Evolutionary conservation across 2,113 vertebrate genomes (phyloP).

Genomic region (Empidonax traillii): DNA sequence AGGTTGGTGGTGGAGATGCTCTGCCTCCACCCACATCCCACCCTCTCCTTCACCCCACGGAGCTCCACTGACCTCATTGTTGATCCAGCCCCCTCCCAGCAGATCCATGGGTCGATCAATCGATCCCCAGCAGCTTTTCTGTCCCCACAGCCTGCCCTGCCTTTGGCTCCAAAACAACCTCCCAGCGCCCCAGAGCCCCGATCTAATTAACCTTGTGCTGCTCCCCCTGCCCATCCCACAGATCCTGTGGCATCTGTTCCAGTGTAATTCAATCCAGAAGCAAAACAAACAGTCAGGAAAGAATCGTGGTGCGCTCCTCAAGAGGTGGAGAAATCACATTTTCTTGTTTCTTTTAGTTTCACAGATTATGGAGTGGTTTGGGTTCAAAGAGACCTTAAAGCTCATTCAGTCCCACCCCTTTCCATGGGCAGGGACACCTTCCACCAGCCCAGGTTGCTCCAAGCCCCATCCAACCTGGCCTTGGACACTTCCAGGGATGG

Average conservation of each 20-base stretch:
- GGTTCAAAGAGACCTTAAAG: neutral
- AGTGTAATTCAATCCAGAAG: neutral
- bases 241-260: neutral
- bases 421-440: neutral
- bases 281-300: neutral
- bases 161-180: neutral
- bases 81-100: accelerated
- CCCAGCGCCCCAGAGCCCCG: neutral
- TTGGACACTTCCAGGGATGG: neutral
- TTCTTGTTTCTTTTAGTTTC: neutral
- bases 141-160: neutral
- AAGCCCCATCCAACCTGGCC: neutral
- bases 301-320: neutral
- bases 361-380: neutral
- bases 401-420: neutral
- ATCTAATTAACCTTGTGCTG: neutral
- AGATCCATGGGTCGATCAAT: accelerated
- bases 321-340: neutral
- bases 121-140: neutral
- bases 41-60: accelerated
- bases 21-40: neutral
- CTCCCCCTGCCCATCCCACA: neutral
- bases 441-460: neutral
- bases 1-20: neutral
- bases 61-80: neutral